Base-by-base conservation (phyloP, 2,888 invertebrate species). In the Sympetrum striolatum region DNA sequence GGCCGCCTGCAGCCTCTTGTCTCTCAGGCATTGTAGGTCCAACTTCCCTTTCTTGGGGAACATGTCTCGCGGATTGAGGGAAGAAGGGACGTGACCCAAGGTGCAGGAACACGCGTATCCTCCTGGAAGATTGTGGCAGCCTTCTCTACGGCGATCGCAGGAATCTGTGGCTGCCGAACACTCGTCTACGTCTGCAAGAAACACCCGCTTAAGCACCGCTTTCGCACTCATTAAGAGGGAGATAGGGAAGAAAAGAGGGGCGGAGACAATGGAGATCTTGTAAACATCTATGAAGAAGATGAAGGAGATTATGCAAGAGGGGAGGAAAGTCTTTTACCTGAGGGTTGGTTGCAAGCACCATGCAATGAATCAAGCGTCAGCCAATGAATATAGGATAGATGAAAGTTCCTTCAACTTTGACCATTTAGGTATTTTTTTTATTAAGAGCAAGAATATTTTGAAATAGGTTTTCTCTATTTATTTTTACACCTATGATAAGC, bases 41-140 rank as follows among this genome's bases (percentile, higher is more conserved):
- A 86, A 37, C 37, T 86, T 86, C 22, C 86, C 86, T 8, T 60
- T 58, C 12, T 86, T 60, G 14, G 60, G 60, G 37, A 86, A 60
- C 86, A 86, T 86, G 58, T 37, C 80, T n/a, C 18, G 80, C 15
- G 80, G 39, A 37, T 22, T 12, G 0, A 44, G 80, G 39, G 80
- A 18, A 15, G 22, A 44, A 22, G 80, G 35, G 39, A 92, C 92
- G 92, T 94, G 94, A 2, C 95, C 95, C 94, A 94, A 95, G 92
- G 93, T 94, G 92, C 95, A 95, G 90, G 94, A 93, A 92, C 95
- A 96, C 80, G 92, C 91, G 92, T 93, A 95, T 53, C 93, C 93
- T 44, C 95, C 95, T 0, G 94, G 95, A 86, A 95, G 92, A 93
- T 96, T 96, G 90, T 96, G 92, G 92, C 96, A 96, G 90, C 94